Evolutionary conservation across 2,797 vertebrate species (phyloP).

Genomic region (Sitta carolinensis): DNA sequence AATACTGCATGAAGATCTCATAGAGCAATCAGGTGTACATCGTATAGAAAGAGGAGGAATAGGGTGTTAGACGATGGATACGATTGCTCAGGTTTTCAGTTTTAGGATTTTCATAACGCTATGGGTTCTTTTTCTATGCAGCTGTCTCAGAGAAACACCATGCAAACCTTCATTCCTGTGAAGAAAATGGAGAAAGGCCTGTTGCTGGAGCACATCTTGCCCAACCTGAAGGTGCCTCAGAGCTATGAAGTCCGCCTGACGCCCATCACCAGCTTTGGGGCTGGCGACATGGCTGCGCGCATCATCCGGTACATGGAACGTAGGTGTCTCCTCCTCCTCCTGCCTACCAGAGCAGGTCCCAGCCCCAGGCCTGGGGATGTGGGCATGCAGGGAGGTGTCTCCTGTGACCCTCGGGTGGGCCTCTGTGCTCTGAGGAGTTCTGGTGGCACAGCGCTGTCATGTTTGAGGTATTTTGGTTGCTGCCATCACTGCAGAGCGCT

Average conservation of each 20-base stretch:
- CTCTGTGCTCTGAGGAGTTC: background rate
- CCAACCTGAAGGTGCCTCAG: constrained; percentile 88
- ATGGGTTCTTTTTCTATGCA: constrained; percentile 50
- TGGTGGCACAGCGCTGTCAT: background rate
- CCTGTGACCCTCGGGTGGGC: background rate
- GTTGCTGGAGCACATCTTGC: constrained; percentile 84
- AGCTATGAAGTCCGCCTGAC: constrained; percentile 91
- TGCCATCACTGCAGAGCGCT: background rate
- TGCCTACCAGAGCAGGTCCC: background rate
- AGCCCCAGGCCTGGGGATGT: background rate
- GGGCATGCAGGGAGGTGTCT: background rate
- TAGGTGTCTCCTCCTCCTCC: constrained; percentile 77
- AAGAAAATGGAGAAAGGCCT: constrained; percentile 87
- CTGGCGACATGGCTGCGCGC: constrained; percentile 85
- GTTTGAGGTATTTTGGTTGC: background rate
- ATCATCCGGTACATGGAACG: constrained; percentile 93
- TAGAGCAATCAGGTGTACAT: background rate
- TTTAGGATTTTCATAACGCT: background rate
- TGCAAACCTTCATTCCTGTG: constrained; percentile 83
- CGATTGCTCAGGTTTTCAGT: background rate
- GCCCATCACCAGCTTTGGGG: constrained; percentile 89
- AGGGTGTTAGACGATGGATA: background rate
- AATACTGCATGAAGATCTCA: background rate
- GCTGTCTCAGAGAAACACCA: constrained; percentile 72
- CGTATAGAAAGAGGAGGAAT: background rate